Evolutionary conservation across 2,113 vertebrate genomes (phyloP).

Genomic region (Zootoca vivipara): DNA sequence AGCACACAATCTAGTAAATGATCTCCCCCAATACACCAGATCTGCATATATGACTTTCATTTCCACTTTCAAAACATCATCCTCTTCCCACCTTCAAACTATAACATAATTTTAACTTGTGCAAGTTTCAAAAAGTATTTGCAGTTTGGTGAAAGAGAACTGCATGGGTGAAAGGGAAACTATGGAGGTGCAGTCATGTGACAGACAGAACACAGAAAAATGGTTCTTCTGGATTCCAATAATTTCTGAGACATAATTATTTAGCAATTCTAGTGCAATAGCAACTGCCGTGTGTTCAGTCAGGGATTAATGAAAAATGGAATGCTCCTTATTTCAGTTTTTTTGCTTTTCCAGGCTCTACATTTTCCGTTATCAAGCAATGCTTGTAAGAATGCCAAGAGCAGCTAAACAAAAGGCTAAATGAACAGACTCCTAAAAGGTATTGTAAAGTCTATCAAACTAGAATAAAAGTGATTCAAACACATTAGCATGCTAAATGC

Average conservation of each 20-base stretch:
- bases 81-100: neutral
- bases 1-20: neutral
- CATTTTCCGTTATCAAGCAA: neutral
- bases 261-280: neutral
- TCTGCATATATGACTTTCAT: neutral
- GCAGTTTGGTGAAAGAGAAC: neutral
- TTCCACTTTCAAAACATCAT: neutral
- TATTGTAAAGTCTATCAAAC: neutral
- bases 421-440: neutral
- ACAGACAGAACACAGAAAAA: neutral
- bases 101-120: neutral
- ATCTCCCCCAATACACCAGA: neutral
- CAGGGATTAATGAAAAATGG: neutral
- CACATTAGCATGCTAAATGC: neutral
- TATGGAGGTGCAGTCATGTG: neutral
- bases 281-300: accelerated
- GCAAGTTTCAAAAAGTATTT: neutral
- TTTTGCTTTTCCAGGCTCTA: neutral
- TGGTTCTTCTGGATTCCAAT: neutral
- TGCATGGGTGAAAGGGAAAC: neutral
- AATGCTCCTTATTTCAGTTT: neutral
- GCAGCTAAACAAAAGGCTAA: neutral
- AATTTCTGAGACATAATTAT: neutral
- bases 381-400: neutral
- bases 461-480: neutral